Evolutionary conservation across 2,888 invertebrate genomes (phyloP).

Genomic region (Brachypalpus laphriformis): DNA sequence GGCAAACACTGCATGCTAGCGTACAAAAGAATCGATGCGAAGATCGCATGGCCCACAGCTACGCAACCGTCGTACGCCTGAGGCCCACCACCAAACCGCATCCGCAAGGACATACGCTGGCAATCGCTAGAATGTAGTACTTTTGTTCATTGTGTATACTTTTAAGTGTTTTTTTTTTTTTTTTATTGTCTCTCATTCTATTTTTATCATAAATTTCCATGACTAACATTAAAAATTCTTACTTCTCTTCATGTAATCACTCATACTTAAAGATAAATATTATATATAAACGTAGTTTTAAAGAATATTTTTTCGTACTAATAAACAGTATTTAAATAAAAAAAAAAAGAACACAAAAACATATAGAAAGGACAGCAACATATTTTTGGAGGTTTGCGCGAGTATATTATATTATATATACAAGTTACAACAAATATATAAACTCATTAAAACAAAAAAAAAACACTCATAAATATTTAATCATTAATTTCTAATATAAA

Average conservation of each 20-base stretch:
- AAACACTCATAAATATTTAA: conserved; percentile 61
- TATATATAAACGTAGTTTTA: conserved; percentile 56
- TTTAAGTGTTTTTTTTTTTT: conserved; percentile 53
- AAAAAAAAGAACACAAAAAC: conserved; percentile 8
- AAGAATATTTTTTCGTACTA: conserved; percentile 71
- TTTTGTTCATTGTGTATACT: conserved; percentile 67
- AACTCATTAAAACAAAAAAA: conserved; percentile 16
- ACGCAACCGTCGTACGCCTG: conserved; percentile 75
- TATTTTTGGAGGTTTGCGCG: conserved; percentile 58
- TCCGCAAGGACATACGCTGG: conserved; percentile 39
- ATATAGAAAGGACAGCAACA: conserved; percentile 16
- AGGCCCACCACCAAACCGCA: conserved; percentile 22
- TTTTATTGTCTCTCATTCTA: conserved; percentile 30
- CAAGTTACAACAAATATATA: conserved; percentile 37
- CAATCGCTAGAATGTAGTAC: conserved; percentile 60
- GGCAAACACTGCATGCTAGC: conserved; percentile 95
- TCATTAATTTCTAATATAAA: conserved; percentile 48
- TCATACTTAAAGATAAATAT: conserved; percentile 57
- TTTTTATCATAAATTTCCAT: conserved; percentile 68
- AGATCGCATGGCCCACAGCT: conserved; percentile 95
- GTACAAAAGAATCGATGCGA: conserved; percentile 97
- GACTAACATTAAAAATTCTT: conserved; percentile 65
- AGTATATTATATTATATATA: conserved; percentile 71
- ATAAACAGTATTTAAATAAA: conserved; percentile 66
- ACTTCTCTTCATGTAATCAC: conserved; percentile 62